Base-by-base conservation (phyloP, 2,797 vertebrate genomes). In the Manis pentadactyla region DNA sequence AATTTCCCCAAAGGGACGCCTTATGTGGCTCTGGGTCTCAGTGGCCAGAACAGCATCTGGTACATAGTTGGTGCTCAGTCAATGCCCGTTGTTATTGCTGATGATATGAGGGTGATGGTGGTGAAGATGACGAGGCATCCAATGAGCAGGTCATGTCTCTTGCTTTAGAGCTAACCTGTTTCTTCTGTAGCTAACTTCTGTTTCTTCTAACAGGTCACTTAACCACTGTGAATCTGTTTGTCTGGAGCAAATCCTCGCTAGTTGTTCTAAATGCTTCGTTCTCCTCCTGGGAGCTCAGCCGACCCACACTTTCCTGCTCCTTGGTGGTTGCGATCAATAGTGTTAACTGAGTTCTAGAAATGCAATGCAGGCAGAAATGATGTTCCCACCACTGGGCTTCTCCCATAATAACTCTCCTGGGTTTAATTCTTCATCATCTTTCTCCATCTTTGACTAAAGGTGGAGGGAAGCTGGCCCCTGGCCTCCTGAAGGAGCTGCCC, bases 171-270 rank as follows among this genome's bases (percentile, higher is more conserved):
- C 18, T 34, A 1, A 42, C 88, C 29, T 79, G 66, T 63, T 82
- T 88, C 51, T 69, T 82, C 55, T 4, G 3, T 4, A 25, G 46
- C 19, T 34, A 2, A n/a, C 78, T 90, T 93, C n/a, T 74, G 64
- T 68, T 81, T 90, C 57, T 68, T 81, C 39, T n/a, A 66, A 68
- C 15, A 59, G 68, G 57, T 74, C 83, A 69, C 34, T 31, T 31
- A 6, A 37, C 61, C 39, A 68, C 68, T 77, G 42, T 3, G 46
- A 63, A 6, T 63, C 74, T 87, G 31, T 61, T 77, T 87, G 74
- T n/a, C 61, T 63, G 39, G 31, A n/a, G 63, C 63, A 42, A 63
- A 88, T 57, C 42, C 61, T 5, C 9, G 18, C 63, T 42, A 12
- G 25, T 53, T 31, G 17, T 57, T 66, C 51, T 34, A 27, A 37